Base-by-base conservation (phyloP, 2,888 invertebrate species). In the Ctena decussata region DNA sequence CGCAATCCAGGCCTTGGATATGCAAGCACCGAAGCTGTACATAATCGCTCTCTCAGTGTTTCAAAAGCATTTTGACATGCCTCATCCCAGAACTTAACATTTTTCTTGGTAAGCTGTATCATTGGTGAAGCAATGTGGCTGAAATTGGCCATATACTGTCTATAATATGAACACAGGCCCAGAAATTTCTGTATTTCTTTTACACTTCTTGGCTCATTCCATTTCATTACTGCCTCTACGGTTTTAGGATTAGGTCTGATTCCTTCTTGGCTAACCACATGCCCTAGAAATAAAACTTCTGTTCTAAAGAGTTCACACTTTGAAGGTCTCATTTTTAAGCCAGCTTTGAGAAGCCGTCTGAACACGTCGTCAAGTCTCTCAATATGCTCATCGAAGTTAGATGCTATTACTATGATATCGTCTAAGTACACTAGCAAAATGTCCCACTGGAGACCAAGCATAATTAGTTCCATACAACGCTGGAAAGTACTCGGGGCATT, bases 291-390 rank as follows among this genome's bases (percentile, higher is more conserved):
- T 37, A 69, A 30, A 6, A 90, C 82, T 72, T 84, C 49, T 11
- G 44, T 35, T 70, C 69, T 37, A 41, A 80, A 80, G 8, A 90
- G 78, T 3, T 69, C 32, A 76, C 86, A 86, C 57, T 89, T 86
- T 12, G 37, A 37, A 18, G 77, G 77, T 69, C 87, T 85, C 0
- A 90, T 53, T 75, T 83, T 90, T 12, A 89, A 35, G 3, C 82
- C 80, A 27, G 81, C 81, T 21, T 39, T 21, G 27, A 39, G n/a
- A 18, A 89, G 65, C 41, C 82, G 44, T 21, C 30, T 46, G 32
- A 90, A 87, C 15, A 91, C 82, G n/a, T 78, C 57, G n/a, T 86
- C 77, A 18, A 89, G 57, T 73, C 85, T 60, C 30, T 76, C 30
- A 15, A 87, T 21, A 39, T 83, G 84, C 49, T 86, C 82, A 12